phyloP scores from a whole-genome alignment of 1,140 invertebrate genomes.

The Drosophila sp. region DNA sequence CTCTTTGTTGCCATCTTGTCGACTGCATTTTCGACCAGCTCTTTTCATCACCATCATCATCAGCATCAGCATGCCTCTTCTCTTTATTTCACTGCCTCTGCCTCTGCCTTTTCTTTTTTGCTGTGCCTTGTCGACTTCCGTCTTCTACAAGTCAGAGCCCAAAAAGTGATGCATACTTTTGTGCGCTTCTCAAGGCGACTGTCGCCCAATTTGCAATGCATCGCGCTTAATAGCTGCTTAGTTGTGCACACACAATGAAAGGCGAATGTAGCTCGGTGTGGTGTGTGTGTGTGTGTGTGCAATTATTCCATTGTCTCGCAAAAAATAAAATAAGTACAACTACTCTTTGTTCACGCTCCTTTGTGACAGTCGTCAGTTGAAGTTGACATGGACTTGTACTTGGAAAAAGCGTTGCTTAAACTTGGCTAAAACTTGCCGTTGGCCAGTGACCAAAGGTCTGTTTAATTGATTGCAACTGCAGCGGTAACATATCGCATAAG shows the following conservation, averaged over 20 bases:
- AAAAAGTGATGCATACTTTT: slow-evolving; percentile 62
- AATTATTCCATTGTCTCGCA: slow-evolving; percentile 71
- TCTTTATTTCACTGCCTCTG: slow-evolving; percentile 17
- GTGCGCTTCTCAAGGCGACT: slow-evolving; percentile 61
- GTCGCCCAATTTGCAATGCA: slow-evolving; percentile 71
- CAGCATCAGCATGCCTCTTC: slow-evolving; percentile 38
- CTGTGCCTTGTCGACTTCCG: slow-evolving; percentile 68
- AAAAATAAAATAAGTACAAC: slow-evolving; percentile 25
- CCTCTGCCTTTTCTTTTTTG: neutral
- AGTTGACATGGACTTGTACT: slow-evolving; percentile 40
- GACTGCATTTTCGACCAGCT: slow-evolving; percentile 24
- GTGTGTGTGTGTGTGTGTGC: slow-evolving; percentile 42
- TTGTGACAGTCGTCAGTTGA: slow-evolving; percentile 34
- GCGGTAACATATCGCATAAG: slow-evolving; percentile 15
- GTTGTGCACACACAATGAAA: slow-evolving; percentile 41
- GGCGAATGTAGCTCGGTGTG: slow-evolving; percentile 12
- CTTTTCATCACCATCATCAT: slow-evolving; percentile 38
- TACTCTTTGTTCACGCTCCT: slow-evolving; percentile 38
- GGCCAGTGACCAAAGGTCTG: slow-evolving; percentile 27
- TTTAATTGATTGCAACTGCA: slow-evolving; percentile 22
- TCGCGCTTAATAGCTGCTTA: slow-evolving; percentile 70
- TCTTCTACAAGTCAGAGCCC: slow-evolving; percentile 15
- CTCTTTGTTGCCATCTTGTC: slow-evolving; percentile 30
- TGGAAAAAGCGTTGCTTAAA: no score
- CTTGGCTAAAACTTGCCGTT: slow-evolving; percentile 31